Percentiles rank a stretch among this genome's conserved stretches.
These are phyloP conservation scores for Sebastes taczanowskii DNA, from an alignment of 2,797 vertebrate species.

Conservation along the genomic window DNA sequence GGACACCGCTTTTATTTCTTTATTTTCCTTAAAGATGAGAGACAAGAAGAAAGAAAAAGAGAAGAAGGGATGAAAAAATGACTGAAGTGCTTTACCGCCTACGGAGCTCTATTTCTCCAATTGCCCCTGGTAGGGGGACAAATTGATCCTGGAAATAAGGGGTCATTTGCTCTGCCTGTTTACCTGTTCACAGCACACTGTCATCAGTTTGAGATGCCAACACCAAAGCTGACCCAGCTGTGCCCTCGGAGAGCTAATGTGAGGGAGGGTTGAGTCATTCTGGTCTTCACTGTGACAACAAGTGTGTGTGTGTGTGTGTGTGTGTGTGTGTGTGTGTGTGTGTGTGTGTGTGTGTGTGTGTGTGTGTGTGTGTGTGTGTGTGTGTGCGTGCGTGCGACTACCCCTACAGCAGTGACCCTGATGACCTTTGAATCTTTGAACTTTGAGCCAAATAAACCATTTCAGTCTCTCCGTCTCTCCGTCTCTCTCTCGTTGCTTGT, in stretches of 20 bases:
- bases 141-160: conserved; percentile 80
- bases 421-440: conserved; percentile 41
- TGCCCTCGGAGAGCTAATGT: conserved; percentile 48
- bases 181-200: conserved; percentile 64
- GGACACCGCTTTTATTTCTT: conserved; percentile 5
- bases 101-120: conserved; percentile 63
- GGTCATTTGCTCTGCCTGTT: conserved; percentile 78
- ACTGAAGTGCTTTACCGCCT: conserved; percentile 70
- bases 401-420: conserved; percentile 19
- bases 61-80: conserved; percentile 36
- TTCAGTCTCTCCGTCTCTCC: background rate
- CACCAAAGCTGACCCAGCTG: conserved; percentile 53
- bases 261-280: conserved; percentile 47
- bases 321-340: background rate
- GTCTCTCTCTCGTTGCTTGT: background rate
- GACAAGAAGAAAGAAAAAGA: conserved; percentile 29
- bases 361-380: background rate
- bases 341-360: background rate
- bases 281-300: conserved; percentile 29
- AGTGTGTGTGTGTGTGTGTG: background rate
- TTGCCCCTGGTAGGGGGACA: conserved; percentile 69
- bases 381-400: background rate
- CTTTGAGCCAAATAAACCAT: conserved; percentile 19
- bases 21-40: conserved; percentile 31
- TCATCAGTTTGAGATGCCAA: conserved; percentile 45